Evolutionary conservation across 2,797 vertebrate species (phyloP).

Genomic region (Tapera naevia): DNA sequence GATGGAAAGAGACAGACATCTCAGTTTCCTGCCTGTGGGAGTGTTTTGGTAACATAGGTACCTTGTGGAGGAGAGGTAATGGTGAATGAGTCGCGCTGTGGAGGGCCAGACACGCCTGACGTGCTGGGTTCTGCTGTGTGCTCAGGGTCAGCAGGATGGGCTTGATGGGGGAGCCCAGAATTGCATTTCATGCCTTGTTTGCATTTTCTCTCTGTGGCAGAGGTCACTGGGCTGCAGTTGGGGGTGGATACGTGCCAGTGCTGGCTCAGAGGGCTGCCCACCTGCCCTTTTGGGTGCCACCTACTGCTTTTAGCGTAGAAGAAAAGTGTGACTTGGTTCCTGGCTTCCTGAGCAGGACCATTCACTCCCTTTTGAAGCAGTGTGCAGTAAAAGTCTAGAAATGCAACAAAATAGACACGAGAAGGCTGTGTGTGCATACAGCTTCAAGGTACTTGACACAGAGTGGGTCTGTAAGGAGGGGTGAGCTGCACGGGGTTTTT

Average conservation of each 20-base stretch:
- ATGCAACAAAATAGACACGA: neutral
- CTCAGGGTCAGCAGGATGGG: neutral
- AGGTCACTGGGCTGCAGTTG: neutral
- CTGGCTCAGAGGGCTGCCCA: neutral
- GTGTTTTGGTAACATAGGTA: neutral
- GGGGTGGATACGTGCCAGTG: neutral
- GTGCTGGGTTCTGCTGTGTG: neutral
- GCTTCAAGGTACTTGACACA: neutral
- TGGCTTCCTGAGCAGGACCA: neutral
- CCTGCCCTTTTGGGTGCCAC: neutral
- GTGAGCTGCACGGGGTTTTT: neutral
- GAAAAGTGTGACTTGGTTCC: neutral
- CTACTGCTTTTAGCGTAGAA: neutral
- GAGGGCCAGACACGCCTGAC: neutral
- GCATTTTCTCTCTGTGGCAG: neutral
- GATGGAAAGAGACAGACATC: neutral
- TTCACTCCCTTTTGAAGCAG: neutral
- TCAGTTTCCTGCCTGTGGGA: neutral
- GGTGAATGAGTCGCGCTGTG: neutral
- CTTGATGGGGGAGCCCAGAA: neutral
- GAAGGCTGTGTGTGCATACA: neutral
- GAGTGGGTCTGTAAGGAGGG: neutral
- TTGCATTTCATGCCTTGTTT: fast-evolving
- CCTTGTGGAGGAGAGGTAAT: neutral
- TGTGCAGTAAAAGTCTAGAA: neutral